These are phyloP conservation scores for Meteorus cinctellus DNA, from an alignment of 2,888 invertebrate species.

Conservation along the genomic window DNA sequence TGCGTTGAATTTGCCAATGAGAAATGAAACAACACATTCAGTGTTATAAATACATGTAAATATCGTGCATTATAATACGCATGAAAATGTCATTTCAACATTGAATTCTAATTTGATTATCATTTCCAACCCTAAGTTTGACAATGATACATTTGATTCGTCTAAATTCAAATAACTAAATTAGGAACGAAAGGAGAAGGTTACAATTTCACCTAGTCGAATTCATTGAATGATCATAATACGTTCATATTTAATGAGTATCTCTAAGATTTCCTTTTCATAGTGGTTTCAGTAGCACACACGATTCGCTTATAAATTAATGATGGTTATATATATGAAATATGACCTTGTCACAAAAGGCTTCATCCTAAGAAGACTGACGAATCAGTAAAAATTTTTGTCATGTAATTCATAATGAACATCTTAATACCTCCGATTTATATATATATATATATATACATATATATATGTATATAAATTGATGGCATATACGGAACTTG, in stretches of 20 bases:
- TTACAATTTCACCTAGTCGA: conserved; percentile 57
- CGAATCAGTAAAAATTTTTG: conserved; percentile 1
- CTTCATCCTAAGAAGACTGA: conserved; percentile 23
- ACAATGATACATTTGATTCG: conserved; percentile 7
- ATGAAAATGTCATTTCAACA: background rate
- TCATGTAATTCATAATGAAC: too few relatives aligned
- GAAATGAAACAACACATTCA: background rate
- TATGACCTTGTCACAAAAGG: background rate
- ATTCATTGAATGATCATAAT: background rate
- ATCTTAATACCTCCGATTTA: too few relatives aligned
- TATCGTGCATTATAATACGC: background rate
- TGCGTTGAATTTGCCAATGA: conserved; percentile 26
- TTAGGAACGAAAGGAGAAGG: background rate
- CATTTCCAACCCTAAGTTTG: background rate
- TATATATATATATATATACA: too few relatives aligned
- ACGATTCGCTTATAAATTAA: background rate
- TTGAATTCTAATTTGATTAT: background rate
- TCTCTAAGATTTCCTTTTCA: background rate
- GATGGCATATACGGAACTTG: background rate
- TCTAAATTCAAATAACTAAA: background rate
- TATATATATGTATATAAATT: background rate
- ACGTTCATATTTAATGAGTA: background rate
- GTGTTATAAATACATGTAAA: background rate
- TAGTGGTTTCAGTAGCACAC: background rate
- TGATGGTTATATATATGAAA: background rate